These are phyloP conservation scores for Ceratina japonica DNA, from an alignment of 1,140 invertebrate genomes.

Conservation along the genomic window DNA sequence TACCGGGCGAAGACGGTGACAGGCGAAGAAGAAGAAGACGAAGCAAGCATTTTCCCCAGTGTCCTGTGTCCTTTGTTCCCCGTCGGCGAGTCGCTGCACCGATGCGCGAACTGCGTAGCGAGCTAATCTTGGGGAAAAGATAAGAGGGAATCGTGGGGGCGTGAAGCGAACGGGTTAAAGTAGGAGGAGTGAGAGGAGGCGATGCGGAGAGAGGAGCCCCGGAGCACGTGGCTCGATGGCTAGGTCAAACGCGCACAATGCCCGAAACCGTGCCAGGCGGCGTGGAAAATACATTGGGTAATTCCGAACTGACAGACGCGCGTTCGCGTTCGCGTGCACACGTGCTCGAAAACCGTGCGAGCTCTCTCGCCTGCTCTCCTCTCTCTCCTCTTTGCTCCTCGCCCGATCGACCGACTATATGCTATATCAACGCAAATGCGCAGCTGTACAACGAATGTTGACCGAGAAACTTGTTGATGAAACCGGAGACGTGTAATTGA, in stretches of 20 bases:
- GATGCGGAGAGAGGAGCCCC: background rate
- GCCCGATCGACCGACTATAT: too few relatives aligned
- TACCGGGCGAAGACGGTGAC: background rate
- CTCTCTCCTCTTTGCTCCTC: too few relatives aligned
- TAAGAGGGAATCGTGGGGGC: slow-evolving; percentile 19
- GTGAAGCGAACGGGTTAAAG: background rate
- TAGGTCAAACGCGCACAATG: slow-evolving; percentile 31
- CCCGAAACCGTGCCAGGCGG: slow-evolving; percentile 19
- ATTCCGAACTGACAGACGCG: slow-evolving; percentile 30
- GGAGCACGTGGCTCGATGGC: slow-evolving; percentile 27
- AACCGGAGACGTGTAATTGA: too few relatives aligned
- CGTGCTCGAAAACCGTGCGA: slow-evolving; percentile 8
- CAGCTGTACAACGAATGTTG: too few relatives aligned
- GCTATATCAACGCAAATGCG: too few relatives aligned
- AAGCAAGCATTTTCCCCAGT: slow-evolving; percentile 5
- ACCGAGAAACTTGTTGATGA: too few relatives aligned
- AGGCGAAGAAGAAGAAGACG: background rate
- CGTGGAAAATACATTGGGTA: slow-evolving; percentile 36
- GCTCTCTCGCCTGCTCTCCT: background rate
- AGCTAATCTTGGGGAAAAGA: slow-evolving; percentile 25
- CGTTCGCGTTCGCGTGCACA: slow-evolving; percentile 13
- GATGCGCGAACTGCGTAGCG: slow-evolving; percentile 25
- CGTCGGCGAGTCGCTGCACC: background rate
- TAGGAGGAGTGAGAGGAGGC: background rate
- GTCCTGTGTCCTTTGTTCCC: slow-evolving; percentile 22